Evolutionary conservation across 2,888 invertebrate species (phyloP).

Genomic region (Ashinkailepas kermadecensis): DNA sequence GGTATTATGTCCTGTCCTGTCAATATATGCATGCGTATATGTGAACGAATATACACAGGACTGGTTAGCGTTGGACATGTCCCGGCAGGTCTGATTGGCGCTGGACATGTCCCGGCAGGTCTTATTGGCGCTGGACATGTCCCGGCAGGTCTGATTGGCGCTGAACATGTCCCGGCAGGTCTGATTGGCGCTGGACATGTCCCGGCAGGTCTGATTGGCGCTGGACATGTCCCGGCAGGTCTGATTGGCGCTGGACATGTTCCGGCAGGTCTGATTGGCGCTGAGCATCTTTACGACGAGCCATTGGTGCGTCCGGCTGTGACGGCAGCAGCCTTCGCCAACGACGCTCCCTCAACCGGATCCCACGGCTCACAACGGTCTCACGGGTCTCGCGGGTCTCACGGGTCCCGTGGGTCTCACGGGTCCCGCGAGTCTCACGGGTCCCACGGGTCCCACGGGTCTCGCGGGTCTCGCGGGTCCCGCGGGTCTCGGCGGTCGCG

Average conservation of each 20-base stretch:
- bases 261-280: not conserved
- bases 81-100: too few species aligned
- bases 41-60: too few species aligned
- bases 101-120: too few species aligned
- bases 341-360: not conserved
- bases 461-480: not conserved
- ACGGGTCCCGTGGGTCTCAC: not conserved
- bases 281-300: constrained; percentile 1
- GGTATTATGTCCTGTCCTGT: too few species aligned
- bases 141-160: too few species aligned
- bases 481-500: not conserved
- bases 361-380: not conserved
- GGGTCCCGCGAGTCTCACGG: not conserved
- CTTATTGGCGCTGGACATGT: too few species aligned
- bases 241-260: not conserved
- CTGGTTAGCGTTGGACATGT: too few species aligned
- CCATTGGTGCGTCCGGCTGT: not conserved
- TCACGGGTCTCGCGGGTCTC: not conserved
- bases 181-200: too few species aligned
- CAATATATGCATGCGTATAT: too few species aligned
- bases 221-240: too few species aligned
- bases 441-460: not conserved
- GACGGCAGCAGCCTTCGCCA: not conserved
- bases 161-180: too few species aligned
- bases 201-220: too few species aligned